Evolutionary conservation across 2,888 invertebrate species (phyloP).

Genomic region (Nemoura dubitans): DNA sequence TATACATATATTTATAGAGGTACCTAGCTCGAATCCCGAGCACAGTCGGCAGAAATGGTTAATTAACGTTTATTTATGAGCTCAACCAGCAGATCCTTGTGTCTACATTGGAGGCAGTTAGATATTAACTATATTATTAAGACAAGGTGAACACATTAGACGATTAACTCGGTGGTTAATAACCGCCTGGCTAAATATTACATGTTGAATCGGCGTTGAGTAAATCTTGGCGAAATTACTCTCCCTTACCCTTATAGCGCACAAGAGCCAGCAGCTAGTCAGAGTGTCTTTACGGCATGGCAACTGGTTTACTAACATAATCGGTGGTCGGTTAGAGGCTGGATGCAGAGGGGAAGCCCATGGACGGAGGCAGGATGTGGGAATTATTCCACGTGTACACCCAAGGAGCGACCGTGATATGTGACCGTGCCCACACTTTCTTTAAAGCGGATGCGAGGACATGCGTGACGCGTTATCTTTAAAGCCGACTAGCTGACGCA

Average conservation of each 20-base stretch:
- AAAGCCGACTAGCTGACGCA: not conserved
- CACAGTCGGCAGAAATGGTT: conserved; percentile 26
- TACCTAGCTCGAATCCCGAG: not conserved
- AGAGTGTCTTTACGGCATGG: not conserved
- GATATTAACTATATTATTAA: conserved; percentile 32
- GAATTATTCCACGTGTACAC: not conserved
- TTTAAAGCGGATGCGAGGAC: not conserved
- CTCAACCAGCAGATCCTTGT: conserved; percentile 27
- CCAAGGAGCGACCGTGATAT: not conserved
- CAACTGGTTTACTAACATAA: not conserved
- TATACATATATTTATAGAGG: not conserved
- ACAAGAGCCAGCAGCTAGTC: not conserved
- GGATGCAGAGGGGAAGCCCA: not conserved
- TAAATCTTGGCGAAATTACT: not conserved
- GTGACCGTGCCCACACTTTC: not conserved
- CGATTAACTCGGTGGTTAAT: conserved; percentile 24
- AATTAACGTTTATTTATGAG: conserved; percentile 42
- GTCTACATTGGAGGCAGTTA: conserved; percentile 10
- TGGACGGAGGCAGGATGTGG: too few relatives aligned
- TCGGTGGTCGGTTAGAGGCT: not conserved
- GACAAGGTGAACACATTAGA: conserved; percentile 28
- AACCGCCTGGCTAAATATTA: not conserved
- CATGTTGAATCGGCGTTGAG: not conserved
- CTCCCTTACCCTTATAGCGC: not conserved
- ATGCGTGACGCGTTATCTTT: not conserved